Evolutionary conservation across 2,113 vertebrate species (phyloP).

Genomic region (Dromiciops gliroides): DNA sequence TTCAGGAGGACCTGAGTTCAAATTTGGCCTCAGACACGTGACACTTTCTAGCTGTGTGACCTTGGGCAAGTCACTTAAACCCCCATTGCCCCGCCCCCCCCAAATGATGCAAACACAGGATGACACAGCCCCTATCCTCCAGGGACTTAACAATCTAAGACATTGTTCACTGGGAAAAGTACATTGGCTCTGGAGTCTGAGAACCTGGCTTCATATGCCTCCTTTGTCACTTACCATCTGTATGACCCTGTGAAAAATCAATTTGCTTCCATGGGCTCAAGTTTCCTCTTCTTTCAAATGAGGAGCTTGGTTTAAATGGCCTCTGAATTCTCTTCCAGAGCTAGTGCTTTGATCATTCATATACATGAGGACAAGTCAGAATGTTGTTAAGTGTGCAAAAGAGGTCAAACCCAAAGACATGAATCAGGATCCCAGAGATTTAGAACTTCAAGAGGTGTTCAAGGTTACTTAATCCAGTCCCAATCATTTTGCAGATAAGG

Average conservation of each 20-base stretch:
- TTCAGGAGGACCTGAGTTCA: too few species aligned
- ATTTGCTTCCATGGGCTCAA: neutral
- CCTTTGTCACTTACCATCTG: neutral
- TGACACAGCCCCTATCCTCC: neutral
- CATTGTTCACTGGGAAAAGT: neutral
- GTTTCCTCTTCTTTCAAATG: neutral
- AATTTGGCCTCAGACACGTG: too few species aligned
- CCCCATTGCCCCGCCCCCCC: too few species aligned
- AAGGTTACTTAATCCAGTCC: neutral
- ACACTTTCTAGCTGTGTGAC: too few species aligned
- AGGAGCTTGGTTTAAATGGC: neutral
- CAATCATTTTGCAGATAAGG: neutral
- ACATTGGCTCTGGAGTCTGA: neutral
- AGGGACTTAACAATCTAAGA: neutral
- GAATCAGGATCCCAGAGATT: neutral
- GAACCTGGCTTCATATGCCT: neutral
- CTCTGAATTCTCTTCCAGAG: neutral
- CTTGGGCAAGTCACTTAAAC: too few species aligned
- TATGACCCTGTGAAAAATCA: neutral
- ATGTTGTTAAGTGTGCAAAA: neutral
- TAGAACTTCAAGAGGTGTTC: neutral
- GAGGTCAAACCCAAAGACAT: neutral
- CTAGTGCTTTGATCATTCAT: neutral
- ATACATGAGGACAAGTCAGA: neutral
- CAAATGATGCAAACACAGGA: neutral